These are phyloP conservation scores for Tenthredo distinguenda DNA, from an alignment of 2,888 invertebrate species.

Conservation along the genomic window DNA sequence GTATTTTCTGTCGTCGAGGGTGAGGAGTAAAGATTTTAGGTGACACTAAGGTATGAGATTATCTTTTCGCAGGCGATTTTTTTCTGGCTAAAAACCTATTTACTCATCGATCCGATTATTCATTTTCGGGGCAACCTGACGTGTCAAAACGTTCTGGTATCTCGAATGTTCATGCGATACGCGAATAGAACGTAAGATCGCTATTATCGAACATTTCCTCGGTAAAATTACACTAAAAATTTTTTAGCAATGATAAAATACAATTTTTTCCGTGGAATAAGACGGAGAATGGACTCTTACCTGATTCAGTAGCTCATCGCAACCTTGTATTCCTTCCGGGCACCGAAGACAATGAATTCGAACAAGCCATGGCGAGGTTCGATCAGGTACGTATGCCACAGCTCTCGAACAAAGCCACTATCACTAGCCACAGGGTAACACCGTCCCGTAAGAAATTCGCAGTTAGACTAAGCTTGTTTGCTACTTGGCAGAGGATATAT, in stretches of 20 bases:
- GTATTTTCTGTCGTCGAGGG: not conserved
- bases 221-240: not conserved
- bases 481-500: not conserved
- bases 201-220: not conserved
- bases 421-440: not conserved
- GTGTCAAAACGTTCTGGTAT: too few relatives aligned
- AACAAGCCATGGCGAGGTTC: not conserved
- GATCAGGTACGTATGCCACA: not conserved
- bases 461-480: not conserved
- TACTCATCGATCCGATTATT: too few relatives aligned
- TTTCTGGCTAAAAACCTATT: too few relatives aligned
- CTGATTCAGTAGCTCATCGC: not conserved
- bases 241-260: not conserved
- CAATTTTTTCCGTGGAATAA: not conserved
- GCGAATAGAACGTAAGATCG: too few relatives aligned
- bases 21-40: not conserved
- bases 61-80: too few relatives aligned
- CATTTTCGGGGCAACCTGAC: too few relatives aligned
- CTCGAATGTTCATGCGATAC: too few relatives aligned
- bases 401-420: not conserved
- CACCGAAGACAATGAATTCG: not conserved
- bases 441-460: not conserved
- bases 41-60: not conserved
- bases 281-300: not conserved
- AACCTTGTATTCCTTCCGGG: not conserved